Percentiles rank a stretch among this genome's conserved stretches.
phyloP scores from a whole-genome alignment of 2,797 vertebrate species.

The Neomorphus geoffroyi region DNA sequence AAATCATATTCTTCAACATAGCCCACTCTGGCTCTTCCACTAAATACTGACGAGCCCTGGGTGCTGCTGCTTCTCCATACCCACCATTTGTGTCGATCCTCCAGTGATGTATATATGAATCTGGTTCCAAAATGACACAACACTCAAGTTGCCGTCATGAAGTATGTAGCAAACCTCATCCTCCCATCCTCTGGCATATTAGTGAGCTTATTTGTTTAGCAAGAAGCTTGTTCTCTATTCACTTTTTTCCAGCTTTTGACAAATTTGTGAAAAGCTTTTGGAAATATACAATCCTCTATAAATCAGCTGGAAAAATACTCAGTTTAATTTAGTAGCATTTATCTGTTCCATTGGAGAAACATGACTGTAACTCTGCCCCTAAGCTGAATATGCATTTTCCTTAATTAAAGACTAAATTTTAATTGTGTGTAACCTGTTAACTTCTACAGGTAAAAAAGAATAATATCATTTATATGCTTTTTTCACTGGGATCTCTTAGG shows the following conservation, averaged over 20 bases:
- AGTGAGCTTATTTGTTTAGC: not conserved
- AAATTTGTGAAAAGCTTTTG: not conserved
- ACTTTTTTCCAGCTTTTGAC: not conserved
- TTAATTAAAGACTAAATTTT: not conserved
- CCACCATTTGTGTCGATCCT: not conserved
- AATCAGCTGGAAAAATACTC: not conserved
- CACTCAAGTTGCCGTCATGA: not conserved
- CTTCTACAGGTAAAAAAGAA: not conserved
- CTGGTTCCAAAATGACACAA: not conserved
- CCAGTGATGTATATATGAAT: not conserved
- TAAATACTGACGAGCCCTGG: not conserved
- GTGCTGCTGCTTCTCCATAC: not conserved
- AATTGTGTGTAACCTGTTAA: not conserved
- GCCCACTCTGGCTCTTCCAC: not conserved
- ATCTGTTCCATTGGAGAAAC: not conserved
- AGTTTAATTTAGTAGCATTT: not conserved
- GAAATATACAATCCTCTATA: not conserved
- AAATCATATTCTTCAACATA: not conserved
- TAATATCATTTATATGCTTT: not conserved
- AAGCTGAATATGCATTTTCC: not conserved
- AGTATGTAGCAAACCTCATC: not conserved
- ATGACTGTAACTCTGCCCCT: not conserved
- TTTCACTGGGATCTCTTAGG: not conserved
- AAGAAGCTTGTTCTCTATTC: not conserved
- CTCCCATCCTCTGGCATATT: not conserved